These are phyloP conservation scores for Fregetta grallaria DNA, from an alignment of 2,113 vertebrate species.

Conservation along the genomic window DNA sequence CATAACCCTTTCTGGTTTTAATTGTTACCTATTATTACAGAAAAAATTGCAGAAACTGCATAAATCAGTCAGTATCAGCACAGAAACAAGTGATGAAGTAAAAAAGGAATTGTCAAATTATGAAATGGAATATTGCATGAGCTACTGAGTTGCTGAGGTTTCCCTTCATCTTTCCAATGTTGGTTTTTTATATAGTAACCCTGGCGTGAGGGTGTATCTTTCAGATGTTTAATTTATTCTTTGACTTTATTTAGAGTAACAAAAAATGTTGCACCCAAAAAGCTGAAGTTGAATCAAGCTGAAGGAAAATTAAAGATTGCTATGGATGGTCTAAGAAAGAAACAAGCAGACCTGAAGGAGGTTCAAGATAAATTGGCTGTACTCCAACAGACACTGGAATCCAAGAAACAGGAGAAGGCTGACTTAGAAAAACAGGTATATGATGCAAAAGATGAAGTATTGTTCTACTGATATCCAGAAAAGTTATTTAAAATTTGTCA, in stretches of 20 bases:
- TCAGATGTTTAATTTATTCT: not conserved
- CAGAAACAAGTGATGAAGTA: not conserved
- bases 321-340: conserved; percentile 80
- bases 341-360: conserved; percentile 82
- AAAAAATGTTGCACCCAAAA: conserved; percentile 88
- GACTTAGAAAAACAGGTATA: conserved; percentile 86
- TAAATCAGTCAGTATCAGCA: not conserved
- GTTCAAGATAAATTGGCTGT: conserved; percentile 83
- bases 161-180: not conserved
- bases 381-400: conserved; percentile 79
- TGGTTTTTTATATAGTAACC: not conserved
- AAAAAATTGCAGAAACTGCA: not conserved
- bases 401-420: conserved; percentile 86
- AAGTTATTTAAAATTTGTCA: not conserved
- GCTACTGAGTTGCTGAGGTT: not conserved
- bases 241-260: conserved; percentile 74
- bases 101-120: not conserved
- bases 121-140: not conserved
- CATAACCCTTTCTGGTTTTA: not conserved
- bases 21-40: not conserved
- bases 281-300: conserved; percentile 81
- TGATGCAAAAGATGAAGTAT: not conserved
- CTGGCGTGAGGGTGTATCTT: not conserved
- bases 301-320: conserved; percentile 82
- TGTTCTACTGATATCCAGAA: not conserved